Conservation (phyloP, 2,797 vertebrate species). For the Lacerta agilis region DNA sequence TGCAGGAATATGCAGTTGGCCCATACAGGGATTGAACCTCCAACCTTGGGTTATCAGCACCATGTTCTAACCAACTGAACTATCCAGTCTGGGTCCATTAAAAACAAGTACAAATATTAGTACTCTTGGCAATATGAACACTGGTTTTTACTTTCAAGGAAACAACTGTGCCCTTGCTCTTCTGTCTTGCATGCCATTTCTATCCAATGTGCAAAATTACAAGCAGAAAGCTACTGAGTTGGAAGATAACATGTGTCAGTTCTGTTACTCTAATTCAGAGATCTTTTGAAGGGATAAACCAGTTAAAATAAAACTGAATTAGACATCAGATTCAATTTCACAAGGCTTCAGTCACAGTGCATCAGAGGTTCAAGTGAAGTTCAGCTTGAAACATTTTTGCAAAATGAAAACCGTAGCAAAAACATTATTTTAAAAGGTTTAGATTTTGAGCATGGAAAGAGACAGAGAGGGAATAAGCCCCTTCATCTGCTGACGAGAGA, state of each 20-base stretch:
- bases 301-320: conserved; percentile 52
- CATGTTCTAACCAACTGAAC: too few species aligned
- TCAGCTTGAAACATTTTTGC: conserved; percentile 44
- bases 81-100: too few species aligned
- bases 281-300: conserved; percentile 23
- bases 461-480: conserved; percentile 11
- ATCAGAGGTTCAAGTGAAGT: conserved; percentile 48
- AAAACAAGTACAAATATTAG: not conserved
- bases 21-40: too few species aligned
- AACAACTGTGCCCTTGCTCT: not conserved
- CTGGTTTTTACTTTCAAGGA: not conserved
- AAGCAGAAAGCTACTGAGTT: not conserved
- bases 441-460: conserved; percentile 1
- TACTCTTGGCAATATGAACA: not conserved
- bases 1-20: too few species aligned
- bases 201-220: not conserved
- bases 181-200: not conserved
- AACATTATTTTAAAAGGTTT: conserved; percentile 37
- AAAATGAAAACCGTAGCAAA: conserved; percentile 17
- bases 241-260: conserved; percentile 27
- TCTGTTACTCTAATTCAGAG: conserved; percentile 6
- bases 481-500: conserved; percentile 11
- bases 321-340: conserved; percentile 15
- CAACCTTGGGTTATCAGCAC: too few species aligned
- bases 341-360: conserved; percentile 38